phyloP scores from a whole-genome alignment of 2,888 invertebrate species.

The Biston stratarius region DNA sequence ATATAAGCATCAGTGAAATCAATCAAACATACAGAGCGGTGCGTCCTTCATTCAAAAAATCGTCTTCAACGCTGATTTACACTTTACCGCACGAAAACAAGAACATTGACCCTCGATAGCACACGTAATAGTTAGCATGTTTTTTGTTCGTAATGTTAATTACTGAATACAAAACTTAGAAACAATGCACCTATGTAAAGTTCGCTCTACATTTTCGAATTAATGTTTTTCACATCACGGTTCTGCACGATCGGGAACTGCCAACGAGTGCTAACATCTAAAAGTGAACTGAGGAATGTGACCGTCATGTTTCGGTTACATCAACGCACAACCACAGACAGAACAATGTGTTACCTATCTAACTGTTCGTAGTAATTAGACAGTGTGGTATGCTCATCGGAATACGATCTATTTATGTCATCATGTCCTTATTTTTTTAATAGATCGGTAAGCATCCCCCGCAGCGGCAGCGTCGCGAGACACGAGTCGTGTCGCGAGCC shows the following conservation, averaged over 20 bases:
- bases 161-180: constrained; percentile 65
- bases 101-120: constrained; percentile 75
- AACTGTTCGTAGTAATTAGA: constrained; percentile 66
- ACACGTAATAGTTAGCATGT: constrained; percentile 85
- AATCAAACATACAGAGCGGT: constrained; percentile 33
- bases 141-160: constrained; percentile 76
- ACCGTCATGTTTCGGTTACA: constrained; percentile 86
- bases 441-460: constrained; percentile 85
- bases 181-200: constrained; percentile 56
- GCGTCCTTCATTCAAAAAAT: constrained; percentile 27
- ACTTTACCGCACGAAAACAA: constrained; percentile 63
- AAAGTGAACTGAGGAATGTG: constrained; percentile 80
- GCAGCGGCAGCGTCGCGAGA: constrained; percentile 76
- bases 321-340: constrained; percentile 70
- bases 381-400: constrained; percentile 66
- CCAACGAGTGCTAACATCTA: constrained; percentile 76
- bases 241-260: constrained; percentile 52
- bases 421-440: constrained; percentile 85
- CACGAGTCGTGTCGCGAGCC: constrained; percentile 76
- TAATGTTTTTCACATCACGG: constrained; percentile 45
- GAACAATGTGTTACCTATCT: constrained; percentile 66
- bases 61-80: constrained; percentile 33
- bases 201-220: constrained; percentile 45
- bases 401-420: constrained; percentile 84
- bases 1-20: constrained; percentile 45